Evolutionary conservation across 2,888 invertebrate genomes (phyloP).

Genomic region (Lysandra bellargus): DNA sequence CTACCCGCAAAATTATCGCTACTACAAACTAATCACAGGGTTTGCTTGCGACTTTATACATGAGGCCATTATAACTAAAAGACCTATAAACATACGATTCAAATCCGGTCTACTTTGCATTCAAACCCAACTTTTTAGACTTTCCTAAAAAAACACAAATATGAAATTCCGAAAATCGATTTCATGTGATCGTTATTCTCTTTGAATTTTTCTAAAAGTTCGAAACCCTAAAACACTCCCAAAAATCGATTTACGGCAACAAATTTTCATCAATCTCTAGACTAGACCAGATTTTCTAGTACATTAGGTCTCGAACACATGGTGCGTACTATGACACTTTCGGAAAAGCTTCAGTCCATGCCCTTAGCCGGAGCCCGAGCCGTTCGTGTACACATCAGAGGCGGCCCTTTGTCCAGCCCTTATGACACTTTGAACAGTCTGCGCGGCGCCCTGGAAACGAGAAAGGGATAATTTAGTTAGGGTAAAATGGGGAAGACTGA

Average conservation of each 20-base stretch:
- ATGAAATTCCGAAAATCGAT: not conserved
- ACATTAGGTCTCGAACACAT: conserved; percentile 76
- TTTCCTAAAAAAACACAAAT: not conserved
- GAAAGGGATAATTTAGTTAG: not conserved
- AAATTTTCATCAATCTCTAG: not conserved
- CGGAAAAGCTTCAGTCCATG: conserved; percentile 70
- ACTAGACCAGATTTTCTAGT: conserved; percentile 38
- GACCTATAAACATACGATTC: not conserved
- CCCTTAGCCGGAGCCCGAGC: conserved; percentile 65
- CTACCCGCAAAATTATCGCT: conserved; percentile 13
- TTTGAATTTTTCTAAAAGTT: not conserved
- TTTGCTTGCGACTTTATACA: conserved; percentile 19
- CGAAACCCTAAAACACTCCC: not conserved
- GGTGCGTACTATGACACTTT: conserved; percentile 77
- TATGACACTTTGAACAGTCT: conserved; percentile 84
- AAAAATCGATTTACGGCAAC: not conserved
- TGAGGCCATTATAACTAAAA: not conserved
- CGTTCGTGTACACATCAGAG: conserved; percentile 71
- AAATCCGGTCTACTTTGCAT: not conserved
- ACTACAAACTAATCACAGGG: conserved; percentile 19
- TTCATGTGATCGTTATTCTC: not conserved
- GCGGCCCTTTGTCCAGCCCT: conserved; percentile 78
- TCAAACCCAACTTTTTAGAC: not conserved
- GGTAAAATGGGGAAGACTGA: not conserved
- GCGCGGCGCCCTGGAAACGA: conserved; percentile 84